Percentiles rank a stretch among this genome's conserved stretches.
Evolutionary conservation across 2,113 vertebrate species (phyloP).

Genomic region (Pagrus major): DNA sequence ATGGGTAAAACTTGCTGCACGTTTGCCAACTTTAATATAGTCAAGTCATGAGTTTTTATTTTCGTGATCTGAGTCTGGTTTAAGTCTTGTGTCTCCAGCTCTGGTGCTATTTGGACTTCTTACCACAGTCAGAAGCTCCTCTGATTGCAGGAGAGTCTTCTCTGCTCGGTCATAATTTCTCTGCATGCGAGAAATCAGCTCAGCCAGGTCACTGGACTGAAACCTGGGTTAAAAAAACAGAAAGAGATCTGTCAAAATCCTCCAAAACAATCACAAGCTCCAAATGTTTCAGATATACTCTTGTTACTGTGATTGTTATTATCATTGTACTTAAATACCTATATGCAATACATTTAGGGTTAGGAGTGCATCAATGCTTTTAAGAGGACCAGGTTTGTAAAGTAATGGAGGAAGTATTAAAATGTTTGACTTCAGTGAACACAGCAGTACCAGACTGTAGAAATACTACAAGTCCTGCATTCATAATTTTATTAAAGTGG

Average conservation of each 20-base stretch:
- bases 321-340: too few relatives aligned
- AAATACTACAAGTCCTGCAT: too few relatives aligned
- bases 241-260: background rate
- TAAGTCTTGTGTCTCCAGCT: background rate
- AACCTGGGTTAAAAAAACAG: constrained; percentile 75
- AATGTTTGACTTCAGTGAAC: background rate
- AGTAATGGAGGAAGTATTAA: background rate
- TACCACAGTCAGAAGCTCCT: constrained; percentile 87
- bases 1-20: background rate
- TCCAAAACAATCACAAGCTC: too few relatives aligned
- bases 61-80: background rate
- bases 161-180: constrained; percentile 92
- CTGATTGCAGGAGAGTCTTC: constrained; percentile 88
- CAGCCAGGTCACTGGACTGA: constrained; percentile 86
- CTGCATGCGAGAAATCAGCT: constrained; percentile 92
- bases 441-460: too few relatives aligned
- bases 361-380: too few relatives aligned
- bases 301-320: too few relatives aligned
- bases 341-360: too few relatives aligned
- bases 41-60: too few relatives aligned
- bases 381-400: too few relatives aligned
- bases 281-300: background rate
- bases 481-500: too few relatives aligned
- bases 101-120: constrained; percentile 39
- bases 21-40: too few relatives aligned